Base-by-base conservation (phyloP, 2,797 vertebrate genomes). In the Brachymystax lenok region DNA sequence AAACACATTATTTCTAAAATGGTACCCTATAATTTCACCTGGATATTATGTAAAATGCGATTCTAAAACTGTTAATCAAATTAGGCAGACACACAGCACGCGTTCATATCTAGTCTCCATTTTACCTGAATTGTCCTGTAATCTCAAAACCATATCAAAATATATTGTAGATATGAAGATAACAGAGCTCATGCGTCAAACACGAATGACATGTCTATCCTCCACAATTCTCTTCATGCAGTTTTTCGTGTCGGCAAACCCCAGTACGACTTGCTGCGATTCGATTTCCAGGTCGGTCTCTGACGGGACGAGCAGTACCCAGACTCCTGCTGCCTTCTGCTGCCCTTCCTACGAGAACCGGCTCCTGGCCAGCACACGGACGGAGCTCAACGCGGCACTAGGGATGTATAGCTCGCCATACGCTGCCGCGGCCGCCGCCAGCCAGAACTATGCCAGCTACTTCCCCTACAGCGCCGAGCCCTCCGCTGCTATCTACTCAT, bases 231-330 rank as follows among this genome's bases (percentile, higher is more conserved):
- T 85, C 87, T 95, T 91, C 89, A 93, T 91, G 85, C 95, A 98
- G 98, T 97, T 98, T 92, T 96, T 99, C 93, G 95, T 98, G 92
- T 95, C 98, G 87, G 95, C 96, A 95, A 97, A 95, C 93, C 95
- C 97, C 94, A 96, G 94, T 93, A 93, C 97, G 94, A 95, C 96
- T 93, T 99, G 97, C 95, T 99, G 96, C 91, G 97, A 99, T 94
- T 94, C 96, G 78, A 94, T 94, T 88, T 94, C 96, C 86, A 94
- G 95, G 91, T 94, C 97, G 61, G 95, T 93, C 81, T 93, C 96
- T 85, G 96, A 97, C 75, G 95, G 93, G 84, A 91, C 95, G 82
- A 86, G 95, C 72, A 92, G 93, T 79, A 94, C 96, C 84, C 93
- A 94, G 89, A 89, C 93, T 1, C 90, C 96, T 0, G 87, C 92